Evolutionary conservation across 2,797 vertebrate species (phyloP).

Genomic region (Hylomyscus alleni): DNA sequence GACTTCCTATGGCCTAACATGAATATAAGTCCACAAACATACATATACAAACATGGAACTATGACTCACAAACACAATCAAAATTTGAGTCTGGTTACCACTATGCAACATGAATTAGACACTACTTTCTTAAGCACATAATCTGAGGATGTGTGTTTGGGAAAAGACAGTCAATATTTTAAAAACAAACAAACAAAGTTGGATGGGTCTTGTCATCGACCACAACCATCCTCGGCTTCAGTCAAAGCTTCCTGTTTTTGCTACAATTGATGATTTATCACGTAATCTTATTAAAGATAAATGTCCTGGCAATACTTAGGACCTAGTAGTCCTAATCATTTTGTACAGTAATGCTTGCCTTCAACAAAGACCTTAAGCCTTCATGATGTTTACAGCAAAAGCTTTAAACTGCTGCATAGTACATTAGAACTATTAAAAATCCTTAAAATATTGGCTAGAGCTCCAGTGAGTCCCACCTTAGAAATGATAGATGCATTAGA

Average conservation of each 20-base stretch:
- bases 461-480: background rate
- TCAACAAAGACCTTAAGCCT: background rate
- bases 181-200: background rate
- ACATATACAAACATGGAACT: background rate
- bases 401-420: background rate
- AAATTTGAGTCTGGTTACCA: background rate
- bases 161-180: slow-evolving; percentile 6
- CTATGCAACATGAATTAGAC: background rate
- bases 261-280: background rate
- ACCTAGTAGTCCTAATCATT: background rate
- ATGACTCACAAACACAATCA: background rate
- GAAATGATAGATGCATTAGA: background rate
- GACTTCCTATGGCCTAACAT: background rate
- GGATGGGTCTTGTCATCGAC: background rate
- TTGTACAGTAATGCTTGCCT: background rate
- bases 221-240: background rate
- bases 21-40: background rate
- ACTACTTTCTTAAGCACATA: background rate
- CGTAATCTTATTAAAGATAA: background rate
- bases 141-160: background rate
- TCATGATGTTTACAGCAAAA: background rate
- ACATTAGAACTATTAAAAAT: slow-evolving; percentile 9
- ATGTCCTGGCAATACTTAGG: background rate
- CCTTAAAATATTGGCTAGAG: background rate
- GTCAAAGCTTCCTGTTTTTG: background rate